phyloP scores from a whole-genome alignment of 2,113 vertebrate species.

The Pterocles orientalis region DNA sequence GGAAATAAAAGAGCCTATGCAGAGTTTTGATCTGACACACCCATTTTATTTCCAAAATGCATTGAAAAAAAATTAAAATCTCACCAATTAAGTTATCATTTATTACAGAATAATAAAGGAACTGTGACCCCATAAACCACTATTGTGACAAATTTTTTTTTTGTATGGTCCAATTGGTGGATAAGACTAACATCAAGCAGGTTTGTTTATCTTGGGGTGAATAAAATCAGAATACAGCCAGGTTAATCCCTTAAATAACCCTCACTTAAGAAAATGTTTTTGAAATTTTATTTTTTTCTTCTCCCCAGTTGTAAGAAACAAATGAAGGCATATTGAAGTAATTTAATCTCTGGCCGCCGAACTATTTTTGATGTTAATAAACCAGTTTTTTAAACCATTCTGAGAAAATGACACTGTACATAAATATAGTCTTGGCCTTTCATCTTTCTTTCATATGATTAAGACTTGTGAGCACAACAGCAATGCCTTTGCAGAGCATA shows the following conservation, averaged over 20 bases:
- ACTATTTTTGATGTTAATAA: conserved; percentile 41
- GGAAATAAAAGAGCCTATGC: neutral
- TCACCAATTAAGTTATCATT: neutral
- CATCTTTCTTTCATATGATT: conserved; percentile 62
- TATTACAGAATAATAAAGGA: neutral
- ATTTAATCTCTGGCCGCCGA: neutral
- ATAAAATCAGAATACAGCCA: neutral
- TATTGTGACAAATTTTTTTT: neutral
- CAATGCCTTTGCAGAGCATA: conserved; percentile 34
- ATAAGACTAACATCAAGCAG: neutral
- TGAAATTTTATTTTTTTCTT: neutral
- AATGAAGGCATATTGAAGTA: conserved; percentile 4
- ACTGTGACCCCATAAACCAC: neutral
- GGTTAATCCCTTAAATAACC: neutral
- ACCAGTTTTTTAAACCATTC: conserved; percentile 27
- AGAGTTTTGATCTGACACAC: neutral
- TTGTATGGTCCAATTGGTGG: neutral
- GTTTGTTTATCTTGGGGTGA: neutral
- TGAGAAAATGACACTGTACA: conserved; percentile 30
- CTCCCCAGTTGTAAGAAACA: neutral
- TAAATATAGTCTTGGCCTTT: conserved; percentile 40
- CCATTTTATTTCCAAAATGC: neutral
- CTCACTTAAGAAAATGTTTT: neutral
- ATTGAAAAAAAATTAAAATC: neutral
- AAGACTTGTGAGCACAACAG: conserved; percentile 46